Conservation (phyloP, 2,888 invertebrate genomes). For the Conomelus anceps region DNA sequence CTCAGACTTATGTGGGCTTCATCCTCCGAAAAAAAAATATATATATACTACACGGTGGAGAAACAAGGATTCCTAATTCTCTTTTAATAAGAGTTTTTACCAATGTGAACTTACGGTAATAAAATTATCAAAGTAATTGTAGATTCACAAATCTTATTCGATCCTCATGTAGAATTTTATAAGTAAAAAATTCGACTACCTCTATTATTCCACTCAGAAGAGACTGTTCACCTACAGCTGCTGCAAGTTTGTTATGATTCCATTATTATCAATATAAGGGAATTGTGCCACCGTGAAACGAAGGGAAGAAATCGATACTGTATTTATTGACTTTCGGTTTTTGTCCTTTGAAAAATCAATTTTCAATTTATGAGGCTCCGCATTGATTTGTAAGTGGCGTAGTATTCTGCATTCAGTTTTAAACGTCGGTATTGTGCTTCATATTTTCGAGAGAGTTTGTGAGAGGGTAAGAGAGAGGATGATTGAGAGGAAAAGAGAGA, state of each 20-base stretch:
- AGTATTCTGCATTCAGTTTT: too few species aligned
- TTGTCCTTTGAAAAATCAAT: neutral
- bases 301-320: neutral
- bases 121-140: too few species aligned
- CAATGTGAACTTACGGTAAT: too few species aligned
- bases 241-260: neutral
- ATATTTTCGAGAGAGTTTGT: neutral
- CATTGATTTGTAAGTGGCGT: neutral
- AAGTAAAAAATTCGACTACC: too few species aligned
- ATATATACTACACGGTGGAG: too few species aligned
- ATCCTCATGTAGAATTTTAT: neutral
- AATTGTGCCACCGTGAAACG: neutral
- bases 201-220: neutral
- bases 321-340: neutral
- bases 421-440: neutral
- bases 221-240: neutral
- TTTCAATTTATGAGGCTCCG: neutral
- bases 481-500: too few species aligned
- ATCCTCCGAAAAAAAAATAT: too few species aligned
- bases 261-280: neutral
- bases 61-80: too few species aligned
- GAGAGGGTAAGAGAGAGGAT: neutral
- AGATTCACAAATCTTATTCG: neutral
- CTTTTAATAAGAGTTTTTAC: too few species aligned
- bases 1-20: too few species aligned